Percentiles rank a stretch among this genome's conserved stretches.
Conservation (phyloP, 2,113 vertebrate species). For the Elachura formosa region DNA sequence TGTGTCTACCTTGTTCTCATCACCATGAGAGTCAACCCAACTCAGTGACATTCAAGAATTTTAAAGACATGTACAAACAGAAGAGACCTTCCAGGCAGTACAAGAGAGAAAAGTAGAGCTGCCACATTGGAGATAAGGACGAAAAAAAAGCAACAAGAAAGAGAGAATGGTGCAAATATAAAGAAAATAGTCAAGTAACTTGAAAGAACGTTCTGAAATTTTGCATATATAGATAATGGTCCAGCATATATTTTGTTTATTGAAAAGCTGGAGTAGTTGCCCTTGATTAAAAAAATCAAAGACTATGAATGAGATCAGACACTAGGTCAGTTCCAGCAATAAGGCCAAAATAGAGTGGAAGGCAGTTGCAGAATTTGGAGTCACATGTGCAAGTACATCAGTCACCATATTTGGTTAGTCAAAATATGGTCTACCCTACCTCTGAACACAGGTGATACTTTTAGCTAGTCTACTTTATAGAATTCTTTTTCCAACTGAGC, state of each 20-base stretch:
- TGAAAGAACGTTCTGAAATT: not conserved
- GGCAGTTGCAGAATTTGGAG: not conserved
- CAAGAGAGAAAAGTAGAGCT: not conserved
- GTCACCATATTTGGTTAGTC: not conserved
- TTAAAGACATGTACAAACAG: rapidly evolving
- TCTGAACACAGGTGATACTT: not conserved
- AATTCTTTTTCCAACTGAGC: not conserved
- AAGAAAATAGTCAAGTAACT: not conserved
- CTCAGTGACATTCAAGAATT: not conserved
- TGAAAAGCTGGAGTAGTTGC: not conserved
- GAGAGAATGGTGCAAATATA: not conserved
- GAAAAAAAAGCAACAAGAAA: not conserved
- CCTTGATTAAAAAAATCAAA: not conserved
- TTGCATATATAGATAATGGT: not conserved
- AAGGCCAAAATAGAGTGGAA: not conserved
- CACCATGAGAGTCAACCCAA: not conserved
- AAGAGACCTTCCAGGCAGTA: not conserved
- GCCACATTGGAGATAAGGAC: not conserved
- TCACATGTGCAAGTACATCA: not conserved
- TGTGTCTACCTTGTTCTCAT: not conserved
- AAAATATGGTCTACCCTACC: not conserved
- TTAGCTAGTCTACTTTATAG: not conserved
- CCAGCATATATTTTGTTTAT: not conserved
- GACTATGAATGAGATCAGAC: not conserved
- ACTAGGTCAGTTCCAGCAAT: not conserved